Evolutionary conservation across 2,113 vertebrate genomes (phyloP).

Genomic region (Eulemur rufifrons): DNA sequence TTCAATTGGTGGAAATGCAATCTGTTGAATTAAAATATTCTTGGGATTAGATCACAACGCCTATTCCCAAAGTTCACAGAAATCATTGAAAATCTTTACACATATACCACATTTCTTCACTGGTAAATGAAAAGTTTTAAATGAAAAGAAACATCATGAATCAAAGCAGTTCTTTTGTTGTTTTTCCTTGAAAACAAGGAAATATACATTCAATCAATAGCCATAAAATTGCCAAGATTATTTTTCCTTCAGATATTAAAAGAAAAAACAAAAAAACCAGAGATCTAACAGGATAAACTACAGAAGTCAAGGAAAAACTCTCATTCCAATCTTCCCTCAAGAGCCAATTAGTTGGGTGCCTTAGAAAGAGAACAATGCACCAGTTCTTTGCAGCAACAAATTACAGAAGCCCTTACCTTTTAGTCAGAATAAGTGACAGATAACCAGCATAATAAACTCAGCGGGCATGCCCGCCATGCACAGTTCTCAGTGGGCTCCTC

Average conservation of each 20-base stretch:
- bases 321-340: conserved; percentile 64
- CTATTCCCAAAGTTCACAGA: conserved; percentile 65
- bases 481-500: conserved; percentile 81
- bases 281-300: conserved; percentile 67
- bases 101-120: conserved; percentile 41
- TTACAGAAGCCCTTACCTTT: conserved; percentile 84
- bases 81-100: conserved; percentile 47
- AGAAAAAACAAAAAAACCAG: background rate
- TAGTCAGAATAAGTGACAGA: conserved; percentile 80
- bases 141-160: background rate
- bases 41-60: conserved; percentile 56
- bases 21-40: conserved; percentile 76
- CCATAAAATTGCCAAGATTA: conserved; percentile 6
- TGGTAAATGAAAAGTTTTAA: conserved; percentile 47
- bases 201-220: background rate
- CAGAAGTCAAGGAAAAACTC: conserved; percentile 64
- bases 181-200: background rate
- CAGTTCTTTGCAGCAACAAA: conserved; percentile 71
- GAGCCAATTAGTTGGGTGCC: conserved; percentile 76
- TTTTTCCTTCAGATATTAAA: conserved; percentile 38
- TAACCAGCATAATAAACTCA: conserved; percentile 81
- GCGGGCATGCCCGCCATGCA: conserved; percentile 73
- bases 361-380: conserved; percentile 81
- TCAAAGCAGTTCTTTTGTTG: background rate
- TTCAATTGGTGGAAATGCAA: conserved; percentile 73